Evolutionary conservation across 2,797 vertebrate genomes (phyloP), one percentile per base, ranked within the genome.

Genomic region (Eupleurogrammus muticus): DNA sequence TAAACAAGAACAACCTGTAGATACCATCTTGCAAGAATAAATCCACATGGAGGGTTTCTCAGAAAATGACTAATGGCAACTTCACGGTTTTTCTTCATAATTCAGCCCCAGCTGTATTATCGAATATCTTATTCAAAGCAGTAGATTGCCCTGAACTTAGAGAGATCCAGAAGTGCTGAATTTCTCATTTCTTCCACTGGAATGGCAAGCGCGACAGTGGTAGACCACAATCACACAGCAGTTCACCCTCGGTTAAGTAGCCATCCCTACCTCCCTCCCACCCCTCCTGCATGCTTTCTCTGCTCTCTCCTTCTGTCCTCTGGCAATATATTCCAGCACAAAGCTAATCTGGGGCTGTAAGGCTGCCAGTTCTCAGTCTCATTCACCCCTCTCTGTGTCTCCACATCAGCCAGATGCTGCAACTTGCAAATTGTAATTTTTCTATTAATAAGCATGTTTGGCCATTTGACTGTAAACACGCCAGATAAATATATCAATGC

Each of bases 331-430:
- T 85, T 84, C 70, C 65, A 85, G 73, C 78, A 88, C 77, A 83
- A 87, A 82, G 80, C 82, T 83, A 83, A 91, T 89, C 82, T 82
- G 78, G 79, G 66, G 81, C 73, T 90, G 82, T 72, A 77, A 78
- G 48, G 74, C 74, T 65, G 55, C 51, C 79, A 88, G 55, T 35
- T 76, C 55, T 47, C 55, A 69, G 32, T 55, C 51, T 73, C 36
- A 58, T 70, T 70, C 52, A 66, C 32, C 49, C 20, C 32, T 60
- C 52, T 42, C 23, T 49, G 5, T 34, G 42, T 73, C 61, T 78
- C 24, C 14, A 57, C 66, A 69, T 74, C 58, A 66, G 49, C 14
- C 53, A 68, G 28, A 5, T 55, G 23, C 38, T 60, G 55, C 53
- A 63, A 65, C 61, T 55, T 55, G 10, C 3, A 42, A 48, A 54